Evolutionary conservation across 2,888 invertebrate species (phyloP).

Genomic region (Andricus curvator): DNA sequence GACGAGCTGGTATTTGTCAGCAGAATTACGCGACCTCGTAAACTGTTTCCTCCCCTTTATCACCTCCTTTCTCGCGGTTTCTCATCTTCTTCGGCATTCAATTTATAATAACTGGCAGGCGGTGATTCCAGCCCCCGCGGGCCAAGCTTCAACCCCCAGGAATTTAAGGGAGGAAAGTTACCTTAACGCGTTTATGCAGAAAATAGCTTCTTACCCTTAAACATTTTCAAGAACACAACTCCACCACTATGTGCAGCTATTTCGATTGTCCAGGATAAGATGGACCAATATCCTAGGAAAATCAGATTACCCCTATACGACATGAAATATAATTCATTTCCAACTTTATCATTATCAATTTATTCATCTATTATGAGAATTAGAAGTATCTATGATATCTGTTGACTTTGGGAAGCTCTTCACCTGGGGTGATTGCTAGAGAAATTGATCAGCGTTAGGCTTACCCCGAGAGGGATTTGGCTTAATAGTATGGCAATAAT

Average conservation of each 20-base stretch:
- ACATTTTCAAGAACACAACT: conserved; percentile 37
- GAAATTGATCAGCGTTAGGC: no score
- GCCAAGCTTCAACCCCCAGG: conserved; percentile 50
- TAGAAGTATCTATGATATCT: no score
- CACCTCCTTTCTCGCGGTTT: conserved; percentile 61
- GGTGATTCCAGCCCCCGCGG: conserved; percentile 60
- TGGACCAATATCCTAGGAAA: neutral
- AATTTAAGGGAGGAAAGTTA: conserved; percentile 55
- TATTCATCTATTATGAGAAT: no score
- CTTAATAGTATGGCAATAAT: no score
- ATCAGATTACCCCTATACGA: neutral
- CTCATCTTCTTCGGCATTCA: conserved; percentile 68
- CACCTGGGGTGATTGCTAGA: no score
- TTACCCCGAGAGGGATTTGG: no score
- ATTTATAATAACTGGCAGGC: conserved; percentile 69
- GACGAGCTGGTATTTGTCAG: conserved; percentile 59
- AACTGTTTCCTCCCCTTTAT: conserved; percentile 62
- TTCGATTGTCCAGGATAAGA: neutral
- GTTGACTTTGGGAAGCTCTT: no score
- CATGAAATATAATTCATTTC: no score
- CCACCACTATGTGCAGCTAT: neutral
- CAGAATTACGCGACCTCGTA: conserved; percentile 61
- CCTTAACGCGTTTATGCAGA: conserved; percentile 68
- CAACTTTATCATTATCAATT: no score
- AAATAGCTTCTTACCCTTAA: conserved; percentile 66